Evolutionary conservation across 2,113 vertebrate genomes (phyloP), one percentile per base, ranked within the genome.

Genomic region (Scomber japonicus): DNA sequence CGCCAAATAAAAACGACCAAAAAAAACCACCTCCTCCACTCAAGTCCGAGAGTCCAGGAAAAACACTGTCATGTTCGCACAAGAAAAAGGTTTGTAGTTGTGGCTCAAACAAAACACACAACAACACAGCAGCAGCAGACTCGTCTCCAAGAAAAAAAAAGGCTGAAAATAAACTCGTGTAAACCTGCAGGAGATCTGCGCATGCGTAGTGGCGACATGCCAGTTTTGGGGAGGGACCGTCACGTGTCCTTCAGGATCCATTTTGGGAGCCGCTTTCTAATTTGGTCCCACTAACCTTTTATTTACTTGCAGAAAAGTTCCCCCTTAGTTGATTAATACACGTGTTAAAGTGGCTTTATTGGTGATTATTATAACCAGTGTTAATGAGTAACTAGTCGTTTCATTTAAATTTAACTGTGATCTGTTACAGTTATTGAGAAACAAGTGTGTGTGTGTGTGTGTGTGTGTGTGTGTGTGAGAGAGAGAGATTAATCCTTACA

Each of bases 141-240:
- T 30, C 69, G 80, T 69, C 71, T 81, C 48, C 53, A 16, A 5
- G 48, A 17, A 21, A 50, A 44, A 60, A 63, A 78, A 73, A 75
- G 44, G 79, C 82, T 82, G 83, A 62, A 90, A 88, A 90, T 90
- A 92, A 91, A 94, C 91, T 90, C 90, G 86, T 91, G 92, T 85
- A 89, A 90, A 87, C 85, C 80, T 83, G 68, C 53, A 1, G n/a
- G n/a, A 9, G 15, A 0, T 82, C 4, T 71, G 85, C 92, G 91
- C 93, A 91, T 90, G 94, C 90, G 24, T 91, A 67, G 12, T 87
- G 7, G n/a, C 14, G 59, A 69, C 49, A 50, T 44, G 31, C 31
- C 64, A 40, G 4, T 48, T 60, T 16, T 16, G 68, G 82, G 85
- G 82, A 13, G 68, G 77, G 67, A 3, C 65, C 7, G 35, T 80